These are phyloP conservation scores for Amphimallon solstitiale DNA, from an alignment of 2,888 invertebrate species.

Conservation along the genomic window DNA sequence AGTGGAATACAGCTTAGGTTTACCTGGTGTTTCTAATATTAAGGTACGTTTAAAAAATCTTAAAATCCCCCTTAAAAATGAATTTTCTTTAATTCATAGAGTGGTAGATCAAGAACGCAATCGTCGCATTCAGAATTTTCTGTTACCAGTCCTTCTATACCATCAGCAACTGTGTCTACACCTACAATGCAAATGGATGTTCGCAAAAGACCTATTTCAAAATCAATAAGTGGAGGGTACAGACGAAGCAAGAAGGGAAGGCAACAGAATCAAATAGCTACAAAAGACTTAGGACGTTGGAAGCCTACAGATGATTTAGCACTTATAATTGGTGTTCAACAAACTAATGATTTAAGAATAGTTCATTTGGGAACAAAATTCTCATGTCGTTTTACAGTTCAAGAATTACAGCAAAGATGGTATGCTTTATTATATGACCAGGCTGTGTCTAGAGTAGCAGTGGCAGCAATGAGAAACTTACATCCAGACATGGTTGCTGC, in stretches of 20 bases:
- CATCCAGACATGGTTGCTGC: slow-evolving; percentile 90
- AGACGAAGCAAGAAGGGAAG: slow-evolving; percentile 71
- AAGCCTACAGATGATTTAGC: slow-evolving; percentile 97
- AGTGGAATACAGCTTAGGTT: slow-evolving; percentile 87
- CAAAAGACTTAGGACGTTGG: slow-evolving; percentile 93
- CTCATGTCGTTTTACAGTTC: slow-evolving; percentile 92
- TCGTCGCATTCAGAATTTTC: slow-evolving; percentile 60
- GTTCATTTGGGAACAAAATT: slow-evolving; percentile 95
- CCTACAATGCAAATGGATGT: slow-evolving; percentile 51
- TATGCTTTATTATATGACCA: slow-evolving; percentile 94
- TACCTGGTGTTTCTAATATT: slow-evolving; percentile 66
- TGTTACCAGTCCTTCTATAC: slow-evolving; percentile 54
- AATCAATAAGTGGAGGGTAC: slow-evolving; percentile 58
- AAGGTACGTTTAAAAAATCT: slow-evolving; percentile 52
- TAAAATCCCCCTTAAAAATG: not conserved
- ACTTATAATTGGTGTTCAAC: slow-evolving; percentile 92
- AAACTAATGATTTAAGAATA: slow-evolving; percentile 81
- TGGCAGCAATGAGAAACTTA: slow-evolving; percentile 92
- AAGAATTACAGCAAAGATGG: slow-evolving; percentile 96
- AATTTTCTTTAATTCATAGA: slow-evolving; percentile 50
- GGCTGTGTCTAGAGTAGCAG: slow-evolving; percentile 90
- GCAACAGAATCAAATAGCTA: slow-evolving; percentile 75
- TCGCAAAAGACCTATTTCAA: slow-evolving; percentile 63
- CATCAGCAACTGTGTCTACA: slow-evolving; percentile 57
- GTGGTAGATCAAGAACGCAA: slow-evolving; percentile 61